Conservation (phyloP, 2,113 vertebrate species). For the Anolis carolinensis region DNA sequence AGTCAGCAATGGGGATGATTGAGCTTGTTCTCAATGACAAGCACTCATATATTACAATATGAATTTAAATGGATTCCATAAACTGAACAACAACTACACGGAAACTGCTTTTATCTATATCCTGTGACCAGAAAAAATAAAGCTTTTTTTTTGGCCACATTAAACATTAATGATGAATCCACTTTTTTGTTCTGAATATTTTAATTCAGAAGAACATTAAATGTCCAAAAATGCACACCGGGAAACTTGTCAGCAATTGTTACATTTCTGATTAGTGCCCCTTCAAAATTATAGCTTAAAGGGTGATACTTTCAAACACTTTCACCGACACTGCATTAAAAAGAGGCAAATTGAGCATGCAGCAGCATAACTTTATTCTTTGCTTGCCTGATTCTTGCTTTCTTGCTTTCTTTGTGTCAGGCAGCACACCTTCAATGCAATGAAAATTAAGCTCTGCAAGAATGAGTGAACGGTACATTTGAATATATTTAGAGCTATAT, state of each 20-base stretch:
- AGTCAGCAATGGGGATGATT: neutral
- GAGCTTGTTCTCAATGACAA: neutral
- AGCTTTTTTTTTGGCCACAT: neutral
- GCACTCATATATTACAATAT: neutral
- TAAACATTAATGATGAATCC: conserved; percentile 9
- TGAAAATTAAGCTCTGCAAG: neutral
- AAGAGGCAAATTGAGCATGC: conserved; percentile 6
- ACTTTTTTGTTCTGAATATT: conserved; percentile 11
- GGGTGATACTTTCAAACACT: conserved; percentile 2
- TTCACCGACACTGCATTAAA: conserved; percentile 3
- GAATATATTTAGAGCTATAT: neutral
- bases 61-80: neutral
- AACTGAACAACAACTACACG: neutral
- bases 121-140: conserved; percentile 13
- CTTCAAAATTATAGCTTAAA: conserved; percentile 8
- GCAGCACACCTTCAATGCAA: neutral
- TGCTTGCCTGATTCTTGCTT: neutral
- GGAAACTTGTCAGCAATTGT: conserved; percentile 1
- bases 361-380: conserved; percentile 13
- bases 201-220: conserved; percentile 24
- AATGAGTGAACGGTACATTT: neutral
- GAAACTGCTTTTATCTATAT: neutral
- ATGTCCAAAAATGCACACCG: conserved; percentile 12
- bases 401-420: neutral
- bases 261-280: conserved; percentile 2